Base-by-base conservation (phyloP, 1,140 invertebrate genomes). In the Helicorthomorpha holstii region DNA sequence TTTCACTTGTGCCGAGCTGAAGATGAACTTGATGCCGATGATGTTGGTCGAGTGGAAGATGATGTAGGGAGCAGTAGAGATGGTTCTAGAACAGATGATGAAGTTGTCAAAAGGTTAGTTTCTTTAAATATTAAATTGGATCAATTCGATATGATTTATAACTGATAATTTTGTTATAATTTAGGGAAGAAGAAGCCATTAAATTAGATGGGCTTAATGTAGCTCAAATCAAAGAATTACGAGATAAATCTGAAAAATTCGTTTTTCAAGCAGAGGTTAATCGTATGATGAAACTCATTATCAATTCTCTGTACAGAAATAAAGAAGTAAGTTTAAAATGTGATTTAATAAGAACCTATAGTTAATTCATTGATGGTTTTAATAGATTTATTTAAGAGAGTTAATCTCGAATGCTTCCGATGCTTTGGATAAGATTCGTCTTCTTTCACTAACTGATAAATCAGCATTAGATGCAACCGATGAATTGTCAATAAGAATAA, bases 261-360 rank as follows among this genome's bases (percentile, higher is more conserved):
- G 78, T 78, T 23, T 98, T 97, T 73, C 90, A 94, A 55, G 89
- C 91, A 1, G 91, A 96, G 71, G 92, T 97, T 10, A 94, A 95
- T 72, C 83, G 94, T 27, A 96, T 98, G 91, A 98, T 98, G 94
- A 98, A 98, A 71, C 76, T 98, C 21, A 98, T 98, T 64, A 98
- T 98, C 63, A 98, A 98, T 71, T 98, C 93, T 0, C 72, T 98
- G 0, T 98, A 98, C 67, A 80, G 89, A 57, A 98, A 98, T 67
- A 98, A 98, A 70, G 94, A 98, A 73, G 82, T 83, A 64, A 55
- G 56, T 56, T 21, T 45, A 1, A 12, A n/a, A 7, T 7, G 44
- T 21, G 19, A 23, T 21, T 38, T 41, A 21, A 50, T 50, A 7
- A 10, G 3, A 4, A 14, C 10, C 12, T n/a, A 27, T 21, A 50